Base-by-base conservation (phyloP, 1,140 invertebrate genomes). In the Apis cerana region DNA sequence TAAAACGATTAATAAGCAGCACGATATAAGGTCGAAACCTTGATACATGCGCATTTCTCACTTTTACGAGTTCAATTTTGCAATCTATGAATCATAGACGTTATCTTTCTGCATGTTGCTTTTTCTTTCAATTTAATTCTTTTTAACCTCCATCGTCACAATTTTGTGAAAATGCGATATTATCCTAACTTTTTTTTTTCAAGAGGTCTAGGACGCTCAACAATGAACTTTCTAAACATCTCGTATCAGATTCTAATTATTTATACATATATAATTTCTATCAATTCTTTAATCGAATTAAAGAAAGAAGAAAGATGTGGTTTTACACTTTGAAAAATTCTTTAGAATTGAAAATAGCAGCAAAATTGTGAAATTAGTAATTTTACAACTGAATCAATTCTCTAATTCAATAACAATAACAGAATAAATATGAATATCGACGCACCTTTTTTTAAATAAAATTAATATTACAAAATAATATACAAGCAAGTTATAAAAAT, bases 11-110 rank as follows among this genome's bases (percentile, higher is more conserved):
- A 48, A 43, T 23, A 50, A 21, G 50, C 9, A 21, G 9, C 10
- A n/a, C 0, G 43, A 19, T 10, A 19, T 11, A 33, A 67, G 61
- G 27, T 17, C 61, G 65, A n/a, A 52, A 23, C 10, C 23, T 58
- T 33, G 15, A 50, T 43, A 23, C 23, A 70, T 27, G n/a, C 50
- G 21, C 33, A 64, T 52, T 74, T 80, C 78, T 80, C 78, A 74
- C 70, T n/a, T 65, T 50, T 15, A 33, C 33, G 12, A 43, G 62
- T 13, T 33, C 19, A 80, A 64, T 80, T 80, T 74, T 80, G 78
- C 69, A 80, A 80, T 59, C 23, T 21, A 43, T 80, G 78, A 80
- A 72, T 80, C 78, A 80, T 56, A 74, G 59, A 27, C 33, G 23
- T 50, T 74, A 80, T 80, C 78, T 74, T 74, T 54, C 59, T 54